Conservation (phyloP, 2,797 vertebrate genomes). For the Pipistrellus kuhlii region DNA sequence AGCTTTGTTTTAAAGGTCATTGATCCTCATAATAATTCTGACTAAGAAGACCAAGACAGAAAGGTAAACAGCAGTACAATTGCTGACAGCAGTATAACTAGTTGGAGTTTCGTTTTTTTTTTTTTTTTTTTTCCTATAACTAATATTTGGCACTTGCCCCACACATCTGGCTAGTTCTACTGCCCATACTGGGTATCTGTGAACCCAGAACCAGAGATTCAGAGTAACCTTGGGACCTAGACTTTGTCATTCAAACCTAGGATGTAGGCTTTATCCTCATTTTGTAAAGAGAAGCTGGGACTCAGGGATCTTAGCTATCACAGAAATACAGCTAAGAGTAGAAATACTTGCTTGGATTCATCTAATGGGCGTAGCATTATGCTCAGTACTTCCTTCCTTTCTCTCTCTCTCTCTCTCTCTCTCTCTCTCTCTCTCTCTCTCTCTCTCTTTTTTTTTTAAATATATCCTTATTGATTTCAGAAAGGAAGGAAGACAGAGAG, state of each 20-base stretch:
- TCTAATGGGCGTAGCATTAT: background rate
- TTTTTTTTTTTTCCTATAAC: background rate
- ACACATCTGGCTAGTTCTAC: background rate
- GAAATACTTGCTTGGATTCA: background rate
- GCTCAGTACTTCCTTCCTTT: background rate
- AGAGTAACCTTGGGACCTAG: background rate
- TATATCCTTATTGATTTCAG: no score
- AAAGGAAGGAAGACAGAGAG: no score
- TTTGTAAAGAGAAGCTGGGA: background rate
- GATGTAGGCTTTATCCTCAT: background rate
- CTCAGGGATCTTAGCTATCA: background rate
- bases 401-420: no score
- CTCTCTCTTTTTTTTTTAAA: no score
- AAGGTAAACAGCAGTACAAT: background rate
- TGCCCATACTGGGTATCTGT: background rate
- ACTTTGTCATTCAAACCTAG: background rate
- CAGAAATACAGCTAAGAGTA: background rate
- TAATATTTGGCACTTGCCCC: background rate
- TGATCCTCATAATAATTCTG: background rate
- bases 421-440: no score
- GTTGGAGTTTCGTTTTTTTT: background rate
- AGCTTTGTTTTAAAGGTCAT: background rate
- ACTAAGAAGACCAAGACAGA: background rate
- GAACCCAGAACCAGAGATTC: background rate
- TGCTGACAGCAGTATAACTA: background rate